phyloP scores from a whole-genome alignment of 2,113 vertebrate species.

The Solenodon paradoxus region DNA sequence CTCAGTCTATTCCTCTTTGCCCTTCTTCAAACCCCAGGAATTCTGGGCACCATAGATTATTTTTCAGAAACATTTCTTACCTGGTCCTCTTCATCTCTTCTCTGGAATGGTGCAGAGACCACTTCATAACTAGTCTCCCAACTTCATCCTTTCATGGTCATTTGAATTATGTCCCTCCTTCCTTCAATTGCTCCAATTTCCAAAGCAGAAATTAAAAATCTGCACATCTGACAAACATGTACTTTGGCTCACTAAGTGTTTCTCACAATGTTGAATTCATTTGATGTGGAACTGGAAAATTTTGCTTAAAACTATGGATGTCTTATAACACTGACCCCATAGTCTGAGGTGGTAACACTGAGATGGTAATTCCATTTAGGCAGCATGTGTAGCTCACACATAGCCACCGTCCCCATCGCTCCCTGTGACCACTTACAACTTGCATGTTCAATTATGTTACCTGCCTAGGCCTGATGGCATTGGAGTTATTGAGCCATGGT shows the following conservation, averaged over 20 bases:
- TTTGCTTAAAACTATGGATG: background rate
- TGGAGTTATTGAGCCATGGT: background rate
- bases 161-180: background rate
- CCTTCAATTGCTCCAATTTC: background rate
- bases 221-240: background rate
- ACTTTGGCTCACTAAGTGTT: background rate
- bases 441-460: rapidly evolving
- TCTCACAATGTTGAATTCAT: background rate
- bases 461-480: no score
- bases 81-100: background rate
- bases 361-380: background rate
- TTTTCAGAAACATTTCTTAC: background rate
- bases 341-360: background rate
- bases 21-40: no score
- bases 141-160: background rate
- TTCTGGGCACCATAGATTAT: background rate
- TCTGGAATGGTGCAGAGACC: background rate
- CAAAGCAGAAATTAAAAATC: background rate
- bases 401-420: background rate
- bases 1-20: background rate
- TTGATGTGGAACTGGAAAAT: background rate
- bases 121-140: no score
- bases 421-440: no score
- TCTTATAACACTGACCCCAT: background rate
- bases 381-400: background rate